Evolutionary conservation across 1,140 invertebrate species (phyloP).

Genomic region (Cherax quadricarinatus): DNA sequence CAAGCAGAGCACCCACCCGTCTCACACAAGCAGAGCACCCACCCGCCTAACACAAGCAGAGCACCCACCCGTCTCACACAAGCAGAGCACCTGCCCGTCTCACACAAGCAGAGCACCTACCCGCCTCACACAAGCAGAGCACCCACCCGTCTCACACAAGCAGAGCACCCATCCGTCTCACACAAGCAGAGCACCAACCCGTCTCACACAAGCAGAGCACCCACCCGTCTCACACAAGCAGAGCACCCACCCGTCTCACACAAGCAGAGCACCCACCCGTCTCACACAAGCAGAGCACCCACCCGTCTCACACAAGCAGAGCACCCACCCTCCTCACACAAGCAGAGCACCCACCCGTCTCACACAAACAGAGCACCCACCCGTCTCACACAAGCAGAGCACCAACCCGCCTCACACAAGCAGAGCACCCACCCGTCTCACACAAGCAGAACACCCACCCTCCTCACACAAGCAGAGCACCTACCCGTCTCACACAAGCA

Average conservation of each 20-base stretch:
- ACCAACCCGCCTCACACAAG: neutral
- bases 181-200: neutral
- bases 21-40: neutral
- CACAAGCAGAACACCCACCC: slow-evolving; percentile 31
- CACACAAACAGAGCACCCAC: slow-evolving; percentile 9
- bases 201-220: neutral
- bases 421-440: neutral
- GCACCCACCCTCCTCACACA: neutral
- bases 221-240: slow-evolving; percentile 70
- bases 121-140: neutral
- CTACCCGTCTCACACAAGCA: neutral
- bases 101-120: neutral
- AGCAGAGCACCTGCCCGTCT: neutral
- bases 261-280: neutral
- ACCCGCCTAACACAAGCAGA: neutral
- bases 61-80: slow-evolving; percentile 65
- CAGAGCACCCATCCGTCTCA: neutral
- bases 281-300: neutral
- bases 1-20: too few relatives aligned
- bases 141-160: slow-evolving; percentile 69
- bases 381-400: too few relatives aligned
- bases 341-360: neutral
- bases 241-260: neutral
- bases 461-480: too few relatives aligned
- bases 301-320: too few relatives aligned